phyloP scores from a whole-genome alignment of 2,888 invertebrate genomes.

The Penaeus monodon region DNA sequence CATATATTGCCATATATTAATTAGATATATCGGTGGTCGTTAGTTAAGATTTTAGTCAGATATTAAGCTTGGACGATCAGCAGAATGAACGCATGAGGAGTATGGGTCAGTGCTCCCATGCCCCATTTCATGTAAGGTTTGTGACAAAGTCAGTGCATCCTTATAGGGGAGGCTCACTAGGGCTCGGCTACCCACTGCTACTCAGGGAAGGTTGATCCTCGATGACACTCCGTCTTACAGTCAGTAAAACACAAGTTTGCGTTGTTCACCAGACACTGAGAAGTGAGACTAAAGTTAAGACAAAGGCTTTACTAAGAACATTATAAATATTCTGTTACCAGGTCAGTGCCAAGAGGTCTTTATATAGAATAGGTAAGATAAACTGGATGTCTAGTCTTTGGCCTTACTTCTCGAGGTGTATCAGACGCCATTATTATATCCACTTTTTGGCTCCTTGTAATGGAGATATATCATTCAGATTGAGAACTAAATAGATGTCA shows the following conservation, averaged over 20 bases:
- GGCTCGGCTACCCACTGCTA: conserved; percentile 58
- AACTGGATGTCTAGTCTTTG: too few relatives aligned
- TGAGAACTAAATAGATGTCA: too few relatives aligned
- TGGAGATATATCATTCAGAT: too few relatives aligned
- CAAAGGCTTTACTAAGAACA: conserved; percentile 16
- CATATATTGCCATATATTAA: too few relatives aligned
- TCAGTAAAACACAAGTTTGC: conserved; percentile 41
- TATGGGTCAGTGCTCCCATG: conserved; percentile 17
- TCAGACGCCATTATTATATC: too few relatives aligned
- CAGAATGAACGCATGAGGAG: neutral
- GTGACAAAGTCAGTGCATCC: conserved; percentile 53
- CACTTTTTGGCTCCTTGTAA: too few relatives aligned
- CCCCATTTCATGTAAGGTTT: conserved; percentile 29
- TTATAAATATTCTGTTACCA: neutral
- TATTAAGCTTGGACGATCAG: neutral
- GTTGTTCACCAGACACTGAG: conserved; percentile 29
- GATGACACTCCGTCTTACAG: conserved; percentile 54
- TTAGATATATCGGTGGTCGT: too few relatives aligned
- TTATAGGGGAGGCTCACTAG: conserved; percentile 49
- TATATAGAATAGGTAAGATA: too few relatives aligned
- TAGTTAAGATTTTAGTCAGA: too few relatives aligned
- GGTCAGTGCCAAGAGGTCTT: too few relatives aligned
- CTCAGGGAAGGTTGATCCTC: conserved; percentile 62
- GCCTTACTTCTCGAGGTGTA: too few relatives aligned
- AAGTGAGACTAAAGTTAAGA: conserved; percentile 33